phyloP scores from a whole-genome alignment of 2,888 invertebrate genomes.

The Epirrhoe tristata region DNA sequence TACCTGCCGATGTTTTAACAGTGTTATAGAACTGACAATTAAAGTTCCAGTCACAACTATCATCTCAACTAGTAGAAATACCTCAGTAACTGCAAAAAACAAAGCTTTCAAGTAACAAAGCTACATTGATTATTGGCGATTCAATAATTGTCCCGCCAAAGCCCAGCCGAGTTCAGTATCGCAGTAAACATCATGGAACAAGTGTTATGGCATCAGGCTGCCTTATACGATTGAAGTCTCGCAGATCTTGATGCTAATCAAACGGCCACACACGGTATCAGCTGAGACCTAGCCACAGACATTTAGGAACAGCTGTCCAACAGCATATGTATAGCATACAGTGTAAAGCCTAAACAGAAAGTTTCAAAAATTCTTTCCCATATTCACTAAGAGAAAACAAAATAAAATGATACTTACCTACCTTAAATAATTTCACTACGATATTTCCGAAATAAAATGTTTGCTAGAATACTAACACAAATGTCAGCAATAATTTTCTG shows the following conservation, averaged over 20 bases:
- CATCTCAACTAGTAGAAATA: slow-evolving; percentile 5
- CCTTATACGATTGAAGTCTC: slow-evolving; percentile 73
- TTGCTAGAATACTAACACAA: not conserved
- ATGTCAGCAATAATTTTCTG: not conserved
- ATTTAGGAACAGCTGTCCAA: slow-evolving; percentile 11
- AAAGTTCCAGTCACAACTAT: slow-evolving; percentile 6
- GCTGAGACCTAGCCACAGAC: slow-evolving; percentile 15
- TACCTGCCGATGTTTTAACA: too few species aligned
- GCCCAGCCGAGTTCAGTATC: slow-evolving; percentile 65
- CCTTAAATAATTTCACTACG: too few species aligned
- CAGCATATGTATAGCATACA: too few species aligned
- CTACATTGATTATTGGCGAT: slow-evolving; percentile 59
- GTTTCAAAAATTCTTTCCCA: too few species aligned
- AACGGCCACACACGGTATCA: slow-evolving; percentile 70
- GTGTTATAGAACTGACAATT: not conserved
- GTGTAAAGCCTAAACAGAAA: too few species aligned
- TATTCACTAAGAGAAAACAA: not conserved
- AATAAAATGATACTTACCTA: not conserved
- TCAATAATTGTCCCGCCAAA: slow-evolving; percentile 67
- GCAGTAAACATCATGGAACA: slow-evolving; percentile 71
- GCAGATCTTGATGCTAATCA: slow-evolving; percentile 71
- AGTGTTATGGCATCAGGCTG: slow-evolving; percentile 76
- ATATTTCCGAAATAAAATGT: not conserved
- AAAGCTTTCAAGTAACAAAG: slow-evolving; percentile 41
- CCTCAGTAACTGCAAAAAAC: slow-evolving; percentile 22